Evolutionary conservation across 2,797 vertebrate species (phyloP).

Genomic region (Leptoclinus maculatus): DNA sequence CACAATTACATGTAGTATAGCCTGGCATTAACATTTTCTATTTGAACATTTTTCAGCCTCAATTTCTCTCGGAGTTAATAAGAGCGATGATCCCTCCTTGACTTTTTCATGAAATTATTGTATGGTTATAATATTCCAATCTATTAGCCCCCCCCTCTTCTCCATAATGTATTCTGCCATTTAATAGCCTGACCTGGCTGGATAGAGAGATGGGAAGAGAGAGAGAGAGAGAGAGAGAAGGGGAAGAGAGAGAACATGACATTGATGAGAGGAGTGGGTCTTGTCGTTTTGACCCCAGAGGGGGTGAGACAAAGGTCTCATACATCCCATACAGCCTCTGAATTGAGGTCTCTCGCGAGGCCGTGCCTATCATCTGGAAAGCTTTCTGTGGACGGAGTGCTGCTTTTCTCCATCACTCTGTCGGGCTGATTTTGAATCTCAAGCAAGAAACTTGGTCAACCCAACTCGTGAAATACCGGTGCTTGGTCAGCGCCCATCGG

Average conservation of each 20-base stretch:
- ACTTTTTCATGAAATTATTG: slow-evolving; percentile 99
- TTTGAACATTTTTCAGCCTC: slow-evolving; percentile 99
- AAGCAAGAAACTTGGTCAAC: neutral
- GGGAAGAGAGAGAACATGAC: slow-evolving; percentile 64
- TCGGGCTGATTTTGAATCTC: slow-evolving; percentile 22
- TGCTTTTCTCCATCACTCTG: slow-evolving; percentile 12
- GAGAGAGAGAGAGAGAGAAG: slow-evolving; percentile 11
- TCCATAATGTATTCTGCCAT: slow-evolving; percentile 97
- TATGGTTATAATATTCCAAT: slow-evolving; percentile 99
- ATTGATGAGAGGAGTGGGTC: slow-evolving; percentile 78
- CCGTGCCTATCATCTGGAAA: slow-evolving; percentile 72
- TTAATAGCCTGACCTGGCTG: slow-evolving; percentile 93
- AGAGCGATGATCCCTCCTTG: slow-evolving; percentile 98
- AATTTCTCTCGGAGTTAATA: slow-evolving; percentile 99
- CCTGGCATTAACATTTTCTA: slow-evolving; percentile 98
- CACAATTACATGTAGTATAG: slow-evolving; percentile 96
- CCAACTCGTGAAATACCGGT: neutral
- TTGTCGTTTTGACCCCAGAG: slow-evolving; percentile 78
- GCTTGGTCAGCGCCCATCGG: neutral
- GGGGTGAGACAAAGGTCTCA: slow-evolving; percentile 81
- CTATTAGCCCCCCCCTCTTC: slow-evolving; percentile 89
- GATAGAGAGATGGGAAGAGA: slow-evolving; percentile 63
- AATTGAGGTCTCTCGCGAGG: slow-evolving; percentile 74
- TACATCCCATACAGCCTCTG: slow-evolving; percentile 68
- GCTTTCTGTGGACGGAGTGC: slow-evolving; percentile 21